Evolutionary conservation across 2,888 invertebrate species (phyloP).

Genomic region (Eilema griseolum): DNA sequence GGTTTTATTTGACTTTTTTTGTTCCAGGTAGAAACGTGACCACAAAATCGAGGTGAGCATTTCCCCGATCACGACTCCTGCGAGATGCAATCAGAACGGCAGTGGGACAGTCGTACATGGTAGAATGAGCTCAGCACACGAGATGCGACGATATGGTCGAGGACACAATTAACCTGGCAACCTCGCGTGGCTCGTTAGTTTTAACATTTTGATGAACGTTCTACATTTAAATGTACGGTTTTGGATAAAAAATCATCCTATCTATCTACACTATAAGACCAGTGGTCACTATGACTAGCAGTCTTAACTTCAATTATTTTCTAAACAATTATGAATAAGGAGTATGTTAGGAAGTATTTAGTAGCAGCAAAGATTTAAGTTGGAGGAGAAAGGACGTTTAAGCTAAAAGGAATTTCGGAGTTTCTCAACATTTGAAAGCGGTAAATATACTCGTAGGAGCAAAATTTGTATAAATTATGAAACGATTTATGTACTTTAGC

Average conservation of each 20-base stretch:
- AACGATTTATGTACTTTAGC: too few species aligned
- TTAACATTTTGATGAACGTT: conserved; percentile 39
- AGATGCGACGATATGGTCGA: conserved; percentile 50
- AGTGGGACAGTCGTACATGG: conserved; percentile 68
- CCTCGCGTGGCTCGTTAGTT: conserved; percentile 63
- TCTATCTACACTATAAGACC: neutral
- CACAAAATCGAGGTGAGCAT: conserved; percentile 64
- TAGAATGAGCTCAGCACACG: conserved; percentile 52
- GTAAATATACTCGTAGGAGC: too few species aligned
- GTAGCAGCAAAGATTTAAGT: neutral
- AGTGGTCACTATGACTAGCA: neutral
- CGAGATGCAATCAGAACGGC: conserved; percentile 67
- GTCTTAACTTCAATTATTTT: neutral
- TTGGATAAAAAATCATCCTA: conserved; percentile 16
- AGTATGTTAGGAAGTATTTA: neutral
- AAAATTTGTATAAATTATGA: too few species aligned
- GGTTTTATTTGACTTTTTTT: conserved; percentile 59
- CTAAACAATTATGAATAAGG: neutral
- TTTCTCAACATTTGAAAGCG: too few species aligned
- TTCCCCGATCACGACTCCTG: conserved; percentile 75
- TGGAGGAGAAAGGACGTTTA: neutral
- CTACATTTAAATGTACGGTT: conserved; percentile 45
- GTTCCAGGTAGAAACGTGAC: conserved; percentile 78
- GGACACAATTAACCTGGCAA: conserved; percentile 75
- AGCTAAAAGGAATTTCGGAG: neutral